Conservation (phyloP, 2,797 vertebrate species). For the Moxostoma hubbsi region DNA sequence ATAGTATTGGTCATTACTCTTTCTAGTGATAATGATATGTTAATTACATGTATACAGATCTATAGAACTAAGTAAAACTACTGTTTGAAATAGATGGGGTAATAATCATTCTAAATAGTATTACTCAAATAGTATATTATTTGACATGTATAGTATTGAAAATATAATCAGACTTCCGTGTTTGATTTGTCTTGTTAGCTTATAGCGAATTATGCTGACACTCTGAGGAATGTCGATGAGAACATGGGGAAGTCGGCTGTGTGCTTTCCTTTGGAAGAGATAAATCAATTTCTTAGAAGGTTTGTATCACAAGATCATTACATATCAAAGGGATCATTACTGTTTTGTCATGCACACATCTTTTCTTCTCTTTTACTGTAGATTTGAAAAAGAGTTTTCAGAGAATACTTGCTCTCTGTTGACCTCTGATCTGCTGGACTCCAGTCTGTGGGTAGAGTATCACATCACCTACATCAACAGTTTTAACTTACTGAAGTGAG, state of each 20-base stretch:
- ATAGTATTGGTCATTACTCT: too few relatives aligned
- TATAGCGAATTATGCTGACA: conserved; percentile 15
- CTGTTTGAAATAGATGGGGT: too few relatives aligned
- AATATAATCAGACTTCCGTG: too few relatives aligned
- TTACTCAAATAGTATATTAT: too few relatives aligned
- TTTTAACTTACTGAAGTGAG: conserved; percentile 75
- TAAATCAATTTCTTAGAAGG: conserved; percentile 51
- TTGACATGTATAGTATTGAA: too few relatives aligned
- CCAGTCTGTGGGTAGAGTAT: conserved; percentile 61
- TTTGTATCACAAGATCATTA: conserved; percentile 22
- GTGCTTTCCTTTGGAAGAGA: conserved; percentile 35
- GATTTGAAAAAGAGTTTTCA: conserved; percentile 72
- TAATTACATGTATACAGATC: too few relatives aligned
- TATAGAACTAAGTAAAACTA: too few relatives aligned
- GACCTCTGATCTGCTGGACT: conserved; percentile 53
- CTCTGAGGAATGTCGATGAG: conserved; percentile 34
- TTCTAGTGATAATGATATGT: too few relatives aligned
- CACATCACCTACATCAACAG: conserved; percentile 76
- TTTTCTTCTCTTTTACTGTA: conserved; percentile 53
- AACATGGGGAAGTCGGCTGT: conserved; percentile 33
- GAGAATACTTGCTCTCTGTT: conserved; percentile 52
- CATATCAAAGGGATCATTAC: not conserved
- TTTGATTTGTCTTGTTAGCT: conserved; percentile 31
- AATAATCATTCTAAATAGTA: too few relatives aligned
- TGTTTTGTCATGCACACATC: not conserved